These are phyloP conservation scores for Caenorhabditis imperialis DNA, from an alignment of 2,888 invertebrate species.

Conservation along the genomic window DNA sequence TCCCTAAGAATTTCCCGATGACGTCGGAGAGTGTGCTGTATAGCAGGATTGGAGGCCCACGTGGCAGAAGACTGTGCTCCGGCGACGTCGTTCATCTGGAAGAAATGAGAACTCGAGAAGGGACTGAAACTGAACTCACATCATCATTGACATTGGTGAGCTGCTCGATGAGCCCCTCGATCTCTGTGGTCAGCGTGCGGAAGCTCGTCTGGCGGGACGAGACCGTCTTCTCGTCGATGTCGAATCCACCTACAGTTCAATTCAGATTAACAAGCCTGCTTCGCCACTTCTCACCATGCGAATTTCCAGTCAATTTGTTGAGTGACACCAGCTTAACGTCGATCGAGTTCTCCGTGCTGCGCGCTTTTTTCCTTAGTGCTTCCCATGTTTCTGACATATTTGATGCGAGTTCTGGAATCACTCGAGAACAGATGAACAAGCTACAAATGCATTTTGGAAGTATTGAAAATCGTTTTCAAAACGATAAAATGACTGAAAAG, in stretches of 20 bases:
- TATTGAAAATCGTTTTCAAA: background rate
- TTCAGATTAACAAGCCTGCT: too few relatives aligned
- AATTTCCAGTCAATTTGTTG: slow-evolving; percentile 84
- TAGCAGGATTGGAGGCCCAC: slow-evolving; percentile 83
- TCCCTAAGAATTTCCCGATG: slow-evolving; percentile 96
- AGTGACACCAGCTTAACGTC: slow-evolving; percentile 94
- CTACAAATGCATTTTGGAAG: too few relatives aligned
- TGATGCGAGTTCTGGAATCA: too few relatives aligned
- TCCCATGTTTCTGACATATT: slow-evolving; percentile 55
- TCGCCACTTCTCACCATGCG: slow-evolving; percentile 53
- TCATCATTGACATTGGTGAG: slow-evolving; percentile 85
- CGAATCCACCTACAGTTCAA: slow-evolving; percentile 39
- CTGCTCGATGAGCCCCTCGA: slow-evolving; percentile 88
- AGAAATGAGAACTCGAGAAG: background rate
- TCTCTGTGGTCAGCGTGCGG: slow-evolving; percentile 92
- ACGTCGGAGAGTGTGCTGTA: slow-evolving; percentile 92
- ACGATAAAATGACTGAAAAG: slow-evolving; percentile 1
- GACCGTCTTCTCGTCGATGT: slow-evolving; percentile 78
- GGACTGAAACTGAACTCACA: slow-evolving; percentile 34
- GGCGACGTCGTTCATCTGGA: slow-evolving; percentile 60
- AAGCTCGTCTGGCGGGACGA: slow-evolving; percentile 86
- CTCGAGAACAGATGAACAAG: background rate
- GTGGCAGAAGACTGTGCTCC: slow-evolving; percentile 53
- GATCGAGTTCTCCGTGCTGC: slow-evolving; percentile 94
- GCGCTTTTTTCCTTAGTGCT: slow-evolving; percentile 93